Conservation (phyloP, 2,797 vertebrate genomes). For the Diglossa cyanea region DNA sequence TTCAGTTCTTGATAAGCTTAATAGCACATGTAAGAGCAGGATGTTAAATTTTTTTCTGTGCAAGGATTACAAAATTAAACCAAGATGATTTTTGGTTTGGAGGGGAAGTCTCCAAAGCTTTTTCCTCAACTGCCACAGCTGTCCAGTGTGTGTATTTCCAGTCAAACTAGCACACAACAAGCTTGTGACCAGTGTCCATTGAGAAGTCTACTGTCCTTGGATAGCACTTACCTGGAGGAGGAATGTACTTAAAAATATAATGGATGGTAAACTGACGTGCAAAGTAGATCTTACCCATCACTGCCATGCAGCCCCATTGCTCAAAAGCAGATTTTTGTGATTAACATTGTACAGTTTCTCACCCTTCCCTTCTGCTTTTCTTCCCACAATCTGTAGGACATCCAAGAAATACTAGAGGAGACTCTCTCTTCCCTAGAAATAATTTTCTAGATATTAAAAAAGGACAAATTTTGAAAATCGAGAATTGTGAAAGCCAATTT, state of each 20-base stretch:
- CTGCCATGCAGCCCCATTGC: fast-evolving
- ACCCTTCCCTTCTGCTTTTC: background rate
- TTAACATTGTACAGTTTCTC: background rate
- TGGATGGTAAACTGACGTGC: background rate
- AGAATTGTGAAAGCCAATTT: background rate
- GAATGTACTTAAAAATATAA: background rate
- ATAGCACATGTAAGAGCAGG: background rate
- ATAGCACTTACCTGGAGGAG: background rate
- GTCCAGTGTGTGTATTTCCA: background rate
- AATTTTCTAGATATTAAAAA: background rate
- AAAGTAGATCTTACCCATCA: background rate
- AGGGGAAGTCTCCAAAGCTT: fast-evolving
- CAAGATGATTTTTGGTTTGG: background rate
- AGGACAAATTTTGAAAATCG: background rate
- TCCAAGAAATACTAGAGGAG: background rate
- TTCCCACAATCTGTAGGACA: background rate
- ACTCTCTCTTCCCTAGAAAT: background rate
- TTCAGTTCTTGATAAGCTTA: background rate
- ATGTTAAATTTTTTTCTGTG: background rate
- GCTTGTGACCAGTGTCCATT: background rate
- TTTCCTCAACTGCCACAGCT: background rate
- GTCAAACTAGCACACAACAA: background rate
- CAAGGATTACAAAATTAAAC: background rate
- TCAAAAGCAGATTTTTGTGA: background rate
- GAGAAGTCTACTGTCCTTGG: background rate